Conservation (phyloP, 2,888 invertebrate species). For the Mylabris sibirica region DNA sequence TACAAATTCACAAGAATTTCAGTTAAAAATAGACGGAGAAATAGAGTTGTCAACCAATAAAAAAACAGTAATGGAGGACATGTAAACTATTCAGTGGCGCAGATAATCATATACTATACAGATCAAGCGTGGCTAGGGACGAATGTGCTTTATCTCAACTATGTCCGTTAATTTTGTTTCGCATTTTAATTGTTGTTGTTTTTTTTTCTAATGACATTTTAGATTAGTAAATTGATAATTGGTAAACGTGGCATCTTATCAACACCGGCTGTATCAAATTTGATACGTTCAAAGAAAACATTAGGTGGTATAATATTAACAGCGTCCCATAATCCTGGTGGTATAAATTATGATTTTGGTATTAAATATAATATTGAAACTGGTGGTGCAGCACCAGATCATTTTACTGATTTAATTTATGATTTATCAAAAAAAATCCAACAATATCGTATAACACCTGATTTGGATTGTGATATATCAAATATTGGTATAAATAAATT, state of each 20-base stretch:
- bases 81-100: too few relatives aligned
- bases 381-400: constrained; percentile 96
- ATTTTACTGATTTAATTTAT: constrained; percentile 87
- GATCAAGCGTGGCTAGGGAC: too few relatives aligned
- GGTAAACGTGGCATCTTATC: constrained; percentile 96
- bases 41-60: too few relatives aligned
- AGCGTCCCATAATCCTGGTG: constrained; percentile 99
- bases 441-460: constrained; percentile 81
- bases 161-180: too few relatives aligned
- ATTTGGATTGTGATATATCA: constrained; percentile 76
- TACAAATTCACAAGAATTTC: too few relatives aligned
- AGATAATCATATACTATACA: too few relatives aligned
- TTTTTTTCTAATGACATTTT: constrained; percentile 39
- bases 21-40: too few relatives aligned
- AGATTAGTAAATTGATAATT: constrained; percentile 85
- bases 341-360: constrained; percentile 96
- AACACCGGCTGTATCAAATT: constrained; percentile 95
- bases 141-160: too few relatives aligned
- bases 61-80: too few relatives aligned
- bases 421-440: constrained; percentile 79
- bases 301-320: constrained; percentile 95
- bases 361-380: constrained; percentile 98
- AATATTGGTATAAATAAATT: constrained; percentile 72
- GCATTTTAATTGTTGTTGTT: neutral
- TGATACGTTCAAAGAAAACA: constrained; percentile 88